These are phyloP conservation scores for Dromas ardeola DNA, from an alignment of 2,113 vertebrate species.

Conservation along the genomic window DNA sequence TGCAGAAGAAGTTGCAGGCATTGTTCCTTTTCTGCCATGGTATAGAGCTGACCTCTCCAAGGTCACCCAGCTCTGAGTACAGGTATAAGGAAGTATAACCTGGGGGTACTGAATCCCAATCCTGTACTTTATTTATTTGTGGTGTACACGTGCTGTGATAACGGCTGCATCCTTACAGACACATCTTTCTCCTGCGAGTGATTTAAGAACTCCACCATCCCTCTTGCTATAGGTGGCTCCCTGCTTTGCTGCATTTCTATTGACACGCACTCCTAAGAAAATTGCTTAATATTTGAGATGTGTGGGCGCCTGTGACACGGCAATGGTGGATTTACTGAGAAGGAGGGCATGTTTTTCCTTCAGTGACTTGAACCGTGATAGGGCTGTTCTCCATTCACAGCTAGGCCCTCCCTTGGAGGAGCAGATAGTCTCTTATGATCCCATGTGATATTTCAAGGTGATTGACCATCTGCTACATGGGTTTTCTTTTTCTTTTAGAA, in stretches of 20 bases:
- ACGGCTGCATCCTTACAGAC: not conserved
- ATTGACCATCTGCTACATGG: not conserved
- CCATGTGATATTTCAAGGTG: not conserved
- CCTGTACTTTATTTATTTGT: not conserved
- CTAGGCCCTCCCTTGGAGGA: not conserved
- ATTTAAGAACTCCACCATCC: not conserved
- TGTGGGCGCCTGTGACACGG: not conserved
- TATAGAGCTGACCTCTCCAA: not conserved
- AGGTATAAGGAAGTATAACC: not conserved
- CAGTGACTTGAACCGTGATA: not conserved
- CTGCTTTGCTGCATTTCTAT: not conserved
- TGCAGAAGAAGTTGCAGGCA: not conserved
- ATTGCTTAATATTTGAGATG: not conserved
- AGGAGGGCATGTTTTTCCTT: not conserved
- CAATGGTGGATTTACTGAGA: not conserved
- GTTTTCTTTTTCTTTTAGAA: slow-evolving; percentile 80
- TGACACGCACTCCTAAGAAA: not conserved
- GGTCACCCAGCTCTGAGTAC: not conserved
- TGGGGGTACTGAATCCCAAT: not conserved
- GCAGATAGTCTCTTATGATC: not conserved
- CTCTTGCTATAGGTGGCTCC: not conserved
- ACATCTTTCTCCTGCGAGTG: not conserved
- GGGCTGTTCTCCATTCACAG: not conserved
- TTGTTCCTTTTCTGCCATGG: not conserved
- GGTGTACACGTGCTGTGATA: not conserved